A percentile compares a stretch with the other conserved stretches of the same genome.
Evolutionary conservation across 1,140 invertebrate genomes (phyloP).

Genomic region (Drosophila bocqueti): DNA sequence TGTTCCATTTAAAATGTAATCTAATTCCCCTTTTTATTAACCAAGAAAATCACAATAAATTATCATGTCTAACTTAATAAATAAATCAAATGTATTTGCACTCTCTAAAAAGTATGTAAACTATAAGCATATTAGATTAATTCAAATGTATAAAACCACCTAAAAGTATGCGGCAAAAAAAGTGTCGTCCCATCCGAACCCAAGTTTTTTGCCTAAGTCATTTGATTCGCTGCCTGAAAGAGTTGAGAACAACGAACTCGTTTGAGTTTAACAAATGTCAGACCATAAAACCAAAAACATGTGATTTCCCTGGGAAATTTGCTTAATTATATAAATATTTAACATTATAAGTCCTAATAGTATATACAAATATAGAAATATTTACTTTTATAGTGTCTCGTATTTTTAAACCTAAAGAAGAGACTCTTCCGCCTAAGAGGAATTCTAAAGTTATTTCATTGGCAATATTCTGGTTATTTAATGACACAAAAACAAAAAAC

Average conservation of each 20-base stretch:
- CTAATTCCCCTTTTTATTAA: neutral
- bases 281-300: neutral
- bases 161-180: slow-evolving; percentile 21
- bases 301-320: neutral
- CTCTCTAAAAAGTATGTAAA: neutral
- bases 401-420: neutral
- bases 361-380: neutral
- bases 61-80: neutral
- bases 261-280: slow-evolving; percentile 7
- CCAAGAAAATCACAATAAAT: neutral
- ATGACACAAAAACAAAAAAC: neutral
- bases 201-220: slow-evolving; percentile 36
- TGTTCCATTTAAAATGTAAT: neutral
- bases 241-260: slow-evolving; percentile 5
- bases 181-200: too few relatives aligned
- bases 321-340: neutral
- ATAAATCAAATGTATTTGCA: neutral
- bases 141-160: neutral
- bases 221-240: slow-evolving; percentile 9
- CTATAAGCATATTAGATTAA: neutral
- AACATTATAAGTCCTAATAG: too few relatives aligned
- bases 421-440: neutral
- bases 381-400: neutral
- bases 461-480: slow-evolving; percentile 16
- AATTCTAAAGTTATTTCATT: neutral